Base-by-base conservation (phyloP, 1,140 invertebrate species). In the Gryllus bimaculatus region DNA sequence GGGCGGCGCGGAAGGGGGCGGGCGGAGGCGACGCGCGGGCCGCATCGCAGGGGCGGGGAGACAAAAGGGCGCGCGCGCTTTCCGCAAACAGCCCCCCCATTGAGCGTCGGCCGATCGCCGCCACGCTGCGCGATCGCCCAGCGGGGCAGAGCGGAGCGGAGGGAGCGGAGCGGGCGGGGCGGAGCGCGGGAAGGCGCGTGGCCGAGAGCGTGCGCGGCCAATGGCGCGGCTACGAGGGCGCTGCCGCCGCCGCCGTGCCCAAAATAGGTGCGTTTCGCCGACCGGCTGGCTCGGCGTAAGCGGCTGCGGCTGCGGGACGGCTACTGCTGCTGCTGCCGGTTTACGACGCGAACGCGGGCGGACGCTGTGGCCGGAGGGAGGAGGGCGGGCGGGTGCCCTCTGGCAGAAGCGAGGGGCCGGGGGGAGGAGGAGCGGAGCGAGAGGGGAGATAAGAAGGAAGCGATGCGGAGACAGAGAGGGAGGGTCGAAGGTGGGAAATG, bases 211-310 rank as follows among this genome's bases (percentile, higher is more conserved):
- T 0, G 54, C 54, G 48, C n/a, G n/a, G 4, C 15, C 76, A 47
- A 15, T 48, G 20, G 18, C 47, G 15, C 47, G 20, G 39, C 7
- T 4, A 47, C n/a, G n/a, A 4, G 48, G 76, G 12, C 8, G 39
- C 47, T 48, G 12, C 20, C 8, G 39, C 47, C 26, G 66, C 48
- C 18, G 18, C 47, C 20, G 48, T 78, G 78, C 54, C 78, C 78
- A 78, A 78, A 78, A 78, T 66, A 78, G 78, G 78, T 49, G 78
- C n/a, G 78, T 73, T 78, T 78, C 78, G 78, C 54, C 66, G 78
- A 13, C 21, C 21, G 8, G 48, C 12, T 21, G 74, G n/a, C n/a
- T 39, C 8, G 20, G n/a, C 10, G n/a, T 2, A 3, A 2, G 26
- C 12, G 74, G 12, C n/a, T 8, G 20, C 8, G 74, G 20, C 74